A percentile compares a stretch with the other conserved stretches of the same genome.
phyloP scores from a whole-genome alignment of 2,888 invertebrate genomes.

The Nysson spinosus region DNA sequence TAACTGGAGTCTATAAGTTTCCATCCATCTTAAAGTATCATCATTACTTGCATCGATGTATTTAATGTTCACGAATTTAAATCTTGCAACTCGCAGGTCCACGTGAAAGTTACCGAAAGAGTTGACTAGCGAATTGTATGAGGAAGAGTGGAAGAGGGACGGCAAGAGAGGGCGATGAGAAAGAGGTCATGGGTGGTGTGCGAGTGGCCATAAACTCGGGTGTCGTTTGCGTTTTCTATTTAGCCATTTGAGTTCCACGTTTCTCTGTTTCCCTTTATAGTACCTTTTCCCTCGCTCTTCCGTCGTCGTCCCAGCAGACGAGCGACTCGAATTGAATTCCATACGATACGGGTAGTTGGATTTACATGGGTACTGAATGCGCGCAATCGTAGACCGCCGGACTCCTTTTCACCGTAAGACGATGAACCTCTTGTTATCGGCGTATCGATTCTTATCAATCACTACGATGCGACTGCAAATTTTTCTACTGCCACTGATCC shows the following conservation, averaged over 20 bases:
- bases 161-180: slow-evolving; percentile 42
- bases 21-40: too few species aligned
- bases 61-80: too few species aligned
- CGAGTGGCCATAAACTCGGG: slow-evolving; percentile 71
- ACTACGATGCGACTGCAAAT: slow-evolving; percentile 25
- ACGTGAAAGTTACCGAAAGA: slow-evolving; percentile 25
- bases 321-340: slow-evolving; percentile 65
- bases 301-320: slow-evolving; percentile 55
- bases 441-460: slow-evolving; percentile 46
- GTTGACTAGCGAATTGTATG: slow-evolving; percentile 41
- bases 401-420: slow-evolving; percentile 42
- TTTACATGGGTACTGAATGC: slow-evolving; percentile 60
- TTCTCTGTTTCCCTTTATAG: slow-evolving; percentile 43
- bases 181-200: slow-evolving; percentile 48
- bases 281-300: slow-evolving; percentile 42
- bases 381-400: slow-evolving; percentile 45
- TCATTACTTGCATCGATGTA: too few species aligned
- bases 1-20: too few species aligned
- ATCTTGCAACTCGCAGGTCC: too few species aligned
- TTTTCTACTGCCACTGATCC: slow-evolving; percentile 7
- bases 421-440: slow-evolving; percentile 40
- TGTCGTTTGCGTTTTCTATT: slow-evolving; percentile 75
- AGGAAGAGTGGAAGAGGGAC: slow-evolving; percentile 32
- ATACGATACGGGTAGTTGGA: slow-evolving; percentile 65
- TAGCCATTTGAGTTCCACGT: slow-evolving; percentile 69